Evolutionary conservation across 1,140 invertebrate genomes (phyloP).

Genomic region (Helicoverpa armigera): DNA sequence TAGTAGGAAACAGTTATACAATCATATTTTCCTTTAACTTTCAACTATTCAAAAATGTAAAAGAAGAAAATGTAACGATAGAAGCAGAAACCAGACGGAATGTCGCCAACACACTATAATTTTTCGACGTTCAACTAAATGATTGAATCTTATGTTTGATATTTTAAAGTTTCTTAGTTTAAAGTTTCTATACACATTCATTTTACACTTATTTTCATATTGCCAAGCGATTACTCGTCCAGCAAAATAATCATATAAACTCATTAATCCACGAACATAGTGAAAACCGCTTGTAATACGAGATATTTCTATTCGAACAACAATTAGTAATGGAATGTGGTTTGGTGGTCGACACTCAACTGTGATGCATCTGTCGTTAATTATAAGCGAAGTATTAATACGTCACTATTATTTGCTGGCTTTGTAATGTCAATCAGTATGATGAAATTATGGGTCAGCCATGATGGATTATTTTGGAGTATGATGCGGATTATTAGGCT

Average conservation of each 20-base stretch:
- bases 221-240: not conserved
- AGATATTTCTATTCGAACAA: slow-evolving; percentile 45
- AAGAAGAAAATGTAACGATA: too few relatives aligned
- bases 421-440: slow-evolving; percentile 26
- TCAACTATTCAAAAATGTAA: too few relatives aligned
- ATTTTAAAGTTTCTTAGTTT: not conserved
- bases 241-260: slow-evolving; percentile 1
- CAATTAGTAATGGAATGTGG: slow-evolving; percentile 56
- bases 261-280: not conserved
- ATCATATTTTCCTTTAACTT: too few relatives aligned
- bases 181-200: too few relatives aligned
- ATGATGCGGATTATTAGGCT: not conserved
- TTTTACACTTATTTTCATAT: too few relatives aligned
- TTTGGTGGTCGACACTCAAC: slow-evolving; percentile 33
- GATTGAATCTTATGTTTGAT: too few relatives aligned
- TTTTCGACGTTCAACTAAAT: too few relatives aligned
- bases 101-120: too few relatives aligned
- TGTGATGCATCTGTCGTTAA: slow-evolving; percentile 27
- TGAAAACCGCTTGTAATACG: slow-evolving; percentile 33
- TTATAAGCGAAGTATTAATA: slow-evolving; percentile 29
- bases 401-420: slow-evolving; percentile 14
- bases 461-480: slow-evolving; percentile 18
- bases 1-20: too few relatives aligned
- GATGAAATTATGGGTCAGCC: not conserved
- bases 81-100: too few relatives aligned